Conservation (phyloP, 1,140 invertebrate species). For the Ephestia elutella region DNA sequence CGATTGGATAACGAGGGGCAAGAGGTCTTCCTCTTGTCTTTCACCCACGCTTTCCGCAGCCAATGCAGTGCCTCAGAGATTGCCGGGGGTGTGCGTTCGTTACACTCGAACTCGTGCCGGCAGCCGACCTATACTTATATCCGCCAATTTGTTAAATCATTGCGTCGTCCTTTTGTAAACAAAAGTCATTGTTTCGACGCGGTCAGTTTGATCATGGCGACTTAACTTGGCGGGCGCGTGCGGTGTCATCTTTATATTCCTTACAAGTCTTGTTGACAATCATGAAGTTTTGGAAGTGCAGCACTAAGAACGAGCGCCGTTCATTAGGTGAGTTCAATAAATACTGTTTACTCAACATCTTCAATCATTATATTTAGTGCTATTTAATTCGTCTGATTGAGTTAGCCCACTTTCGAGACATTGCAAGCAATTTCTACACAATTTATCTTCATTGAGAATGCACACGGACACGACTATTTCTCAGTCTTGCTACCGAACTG, state of each 20-base stretch:
- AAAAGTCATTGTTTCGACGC: conserved; percentile 70
- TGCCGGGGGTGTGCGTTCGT: conserved; percentile 47
- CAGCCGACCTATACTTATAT: conserved; percentile 39
- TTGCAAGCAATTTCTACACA: conserved; percentile 22
- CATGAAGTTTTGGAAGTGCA: conserved; percentile 69
- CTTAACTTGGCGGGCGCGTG: conserved; percentile 49
- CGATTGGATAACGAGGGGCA: background rate
- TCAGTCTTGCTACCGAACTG: background rate
- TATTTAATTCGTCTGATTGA: conserved; percentile 18
- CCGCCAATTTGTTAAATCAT: conserved; percentile 54
- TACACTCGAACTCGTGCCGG: conserved; percentile 46
- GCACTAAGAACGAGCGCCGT: conserved; percentile 34
- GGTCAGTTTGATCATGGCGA: conserved; percentile 60
- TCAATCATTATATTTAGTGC: background rate
- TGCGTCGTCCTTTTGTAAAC: conserved; percentile 65
- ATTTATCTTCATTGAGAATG: conserved; percentile 29
- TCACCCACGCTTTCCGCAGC: conserved; percentile 55
- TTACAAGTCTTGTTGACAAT: conserved; percentile 29
- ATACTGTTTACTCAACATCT: background rate
- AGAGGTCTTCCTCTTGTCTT: conserved; percentile 25
- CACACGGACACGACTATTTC: conserved; percentile 16
- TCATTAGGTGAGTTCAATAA: conserved; percentile 29
- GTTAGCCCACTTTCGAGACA: conserved; percentile 25
- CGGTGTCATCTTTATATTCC: conserved; percentile 31
- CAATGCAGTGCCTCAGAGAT: conserved; percentile 39